Percentiles rank a stretch among this genome's conserved stretches.
These are phyloP conservation scores for Salminus brasiliensis DNA, from an alignment of 2,113 vertebrate genomes.

Conservation along the genomic window DNA sequence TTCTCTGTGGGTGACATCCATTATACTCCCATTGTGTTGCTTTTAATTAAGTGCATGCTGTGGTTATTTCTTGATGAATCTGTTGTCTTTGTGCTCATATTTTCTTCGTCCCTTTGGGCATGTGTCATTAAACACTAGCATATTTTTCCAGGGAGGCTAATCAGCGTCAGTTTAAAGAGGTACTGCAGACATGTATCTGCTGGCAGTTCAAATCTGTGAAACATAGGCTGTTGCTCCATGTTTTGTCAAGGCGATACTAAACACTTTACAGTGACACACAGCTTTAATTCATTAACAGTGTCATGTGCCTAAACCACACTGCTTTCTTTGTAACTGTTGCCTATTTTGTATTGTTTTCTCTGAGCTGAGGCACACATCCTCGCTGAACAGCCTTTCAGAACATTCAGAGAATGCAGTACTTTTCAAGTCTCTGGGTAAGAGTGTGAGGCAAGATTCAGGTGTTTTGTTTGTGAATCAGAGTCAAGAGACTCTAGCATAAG, in stretches of 20 bases:
- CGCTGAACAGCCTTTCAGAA: too few species aligned
- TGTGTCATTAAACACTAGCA: neutral
- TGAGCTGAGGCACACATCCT: neutral
- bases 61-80: neutral
- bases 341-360: neutral
- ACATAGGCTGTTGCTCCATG: neutral
- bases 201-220: neutral
- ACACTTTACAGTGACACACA: neutral
- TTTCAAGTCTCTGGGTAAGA: too few species aligned
- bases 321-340: neutral
- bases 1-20: neutral
- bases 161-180: neutral
- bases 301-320: neutral
- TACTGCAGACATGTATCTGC: neutral
- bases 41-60: neutral
- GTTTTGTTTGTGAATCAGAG: too few species aligned
- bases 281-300: neutral
- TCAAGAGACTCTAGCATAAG: too few species aligned
- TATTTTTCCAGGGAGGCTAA: neutral
- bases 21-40: neutral
- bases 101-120: neutral
- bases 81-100: neutral
- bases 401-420: too few species aligned
- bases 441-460: too few species aligned
- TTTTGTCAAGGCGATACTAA: slow-evolving; percentile 1